Evolutionary conservation across 2,888 invertebrate genomes (phyloP).

Genomic region (Sepiola atlantica): DNA sequence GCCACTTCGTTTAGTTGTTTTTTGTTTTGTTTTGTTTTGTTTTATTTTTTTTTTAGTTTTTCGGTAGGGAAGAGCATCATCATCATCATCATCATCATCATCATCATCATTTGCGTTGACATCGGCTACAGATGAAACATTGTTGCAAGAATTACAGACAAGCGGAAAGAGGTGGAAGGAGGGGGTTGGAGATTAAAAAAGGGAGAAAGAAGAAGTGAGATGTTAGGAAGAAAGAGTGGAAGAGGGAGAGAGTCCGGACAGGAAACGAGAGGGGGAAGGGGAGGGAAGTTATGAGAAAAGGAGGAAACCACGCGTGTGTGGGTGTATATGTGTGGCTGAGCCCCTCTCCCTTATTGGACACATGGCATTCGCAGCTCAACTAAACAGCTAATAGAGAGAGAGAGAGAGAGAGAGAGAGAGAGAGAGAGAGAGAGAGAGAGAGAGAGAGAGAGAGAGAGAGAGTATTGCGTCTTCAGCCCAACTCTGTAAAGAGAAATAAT

Average conservation of each 20-base stretch:
- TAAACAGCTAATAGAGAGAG: no score
- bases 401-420: background rate
- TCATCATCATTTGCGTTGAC: background rate
- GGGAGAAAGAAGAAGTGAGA: no score
- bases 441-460: background rate
- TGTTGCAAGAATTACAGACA: background rate
- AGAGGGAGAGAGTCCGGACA: background rate
- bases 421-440: background rate
- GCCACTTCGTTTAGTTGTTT: background rate
- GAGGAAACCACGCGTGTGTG: background rate
- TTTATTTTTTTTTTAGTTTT: no score
- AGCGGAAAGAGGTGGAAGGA: background rate
- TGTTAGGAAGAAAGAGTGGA: background rate
- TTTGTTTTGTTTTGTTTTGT: no score
- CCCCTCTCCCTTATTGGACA: background rate
- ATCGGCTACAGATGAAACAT: constrained; percentile 32
- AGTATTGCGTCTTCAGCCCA: background rate
- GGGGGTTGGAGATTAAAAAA: background rate
- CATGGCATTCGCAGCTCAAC: background rate
- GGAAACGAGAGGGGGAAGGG: background rate
- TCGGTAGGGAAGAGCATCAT: background rate
- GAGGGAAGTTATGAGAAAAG: background rate
- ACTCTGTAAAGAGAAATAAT: background rate
- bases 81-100: no score
- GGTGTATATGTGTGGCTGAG: background rate